Base-by-base conservation (phyloP, 2,888 invertebrate genomes). In the Clostera curtula region DNA sequence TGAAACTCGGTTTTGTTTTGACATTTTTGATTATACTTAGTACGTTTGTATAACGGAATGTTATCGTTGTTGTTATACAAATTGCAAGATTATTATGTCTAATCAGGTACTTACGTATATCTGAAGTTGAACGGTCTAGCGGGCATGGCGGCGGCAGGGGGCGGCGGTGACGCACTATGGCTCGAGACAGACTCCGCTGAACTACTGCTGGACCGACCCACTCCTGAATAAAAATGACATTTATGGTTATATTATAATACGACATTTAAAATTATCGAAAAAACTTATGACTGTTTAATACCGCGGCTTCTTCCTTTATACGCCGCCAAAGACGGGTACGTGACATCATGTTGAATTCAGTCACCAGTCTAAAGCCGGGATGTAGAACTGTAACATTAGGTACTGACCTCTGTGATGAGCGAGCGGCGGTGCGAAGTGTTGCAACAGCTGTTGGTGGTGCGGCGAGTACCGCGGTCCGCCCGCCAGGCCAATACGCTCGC, bases 151-250 rank as follows among this genome's bases (percentile, higher is more conserved):
- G 27, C 9, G 17, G 27, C 16, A 8, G 53, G 86, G 19, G 57
- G 60, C 19, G 65, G 72, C 22, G 64, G 85, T 48, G 56, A 88
- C 80, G 60, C 88, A 82, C 66, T 56, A 49, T 49, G 57, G 49
- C 77, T 76, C 14, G 89, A 89, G 49, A 94, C 90, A 1, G 95
- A 95, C 80, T 95, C 95, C 50, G 90, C 92, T 10, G 94, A 93
- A 79, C 94, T 94, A 71, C 93, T 69, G 68, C 69, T 67, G 44
- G 70, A 71, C 24, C 71, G 67, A 1, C 40, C 58, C 21, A 36
- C 58, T 5, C 35, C 27, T 27, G 25, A n/a, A n/a, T n/a, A n/a
- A n/a, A n/a, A n/a, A n/a, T n/a, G n/a, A n/a, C n/a, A n/a, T n/a
- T n/a, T n/a, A n/a, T n/a, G n/a, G n/a, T n/a, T n/a, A n/a, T n/a